These are phyloP conservation scores for Poecilia wingei DNA, from an alignment of 2,797 vertebrate species.

Conservation along the genomic window DNA sequence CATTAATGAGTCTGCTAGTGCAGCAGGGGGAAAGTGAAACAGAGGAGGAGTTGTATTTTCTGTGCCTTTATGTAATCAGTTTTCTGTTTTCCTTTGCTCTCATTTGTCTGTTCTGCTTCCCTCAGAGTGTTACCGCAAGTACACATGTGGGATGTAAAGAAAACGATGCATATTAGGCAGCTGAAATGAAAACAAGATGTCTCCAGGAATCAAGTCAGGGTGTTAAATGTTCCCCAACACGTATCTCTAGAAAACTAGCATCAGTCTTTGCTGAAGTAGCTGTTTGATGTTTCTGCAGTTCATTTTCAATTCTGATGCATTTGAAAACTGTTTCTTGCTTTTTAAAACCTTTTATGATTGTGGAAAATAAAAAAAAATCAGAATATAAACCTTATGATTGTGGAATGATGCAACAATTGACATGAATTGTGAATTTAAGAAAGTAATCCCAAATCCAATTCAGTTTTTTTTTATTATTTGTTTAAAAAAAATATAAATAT, in stretches of 20 bases:
- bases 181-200: neutral
- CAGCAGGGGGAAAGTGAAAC: neutral
- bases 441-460: neutral
- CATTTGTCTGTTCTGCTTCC: neutral
- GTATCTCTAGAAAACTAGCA: neutral
- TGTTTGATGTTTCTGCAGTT: too few relatives aligned
- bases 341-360: too few relatives aligned
- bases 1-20: neutral
- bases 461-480: neutral
- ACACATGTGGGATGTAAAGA: neutral
- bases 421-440: neutral
- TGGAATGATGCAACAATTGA: neutral
- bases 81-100: constrained; percentile 1
- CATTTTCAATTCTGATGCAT: too few relatives aligned
- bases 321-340: too few relatives aligned
- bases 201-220: too few relatives aligned
- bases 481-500: too few relatives aligned
- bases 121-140: neutral
- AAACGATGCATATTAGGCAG: neutral
- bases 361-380: too few relatives aligned
- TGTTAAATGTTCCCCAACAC: neutral
- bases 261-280: neutral
- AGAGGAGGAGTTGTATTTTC: neutral
- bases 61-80: neutral
- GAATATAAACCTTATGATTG: neutral